A percentile compares a stretch with the other conserved stretches of the same genome.
Evolutionary conservation across 2,113 vertebrate species (phyloP).

Genomic region (Dipodomys stephensi): DNA sequence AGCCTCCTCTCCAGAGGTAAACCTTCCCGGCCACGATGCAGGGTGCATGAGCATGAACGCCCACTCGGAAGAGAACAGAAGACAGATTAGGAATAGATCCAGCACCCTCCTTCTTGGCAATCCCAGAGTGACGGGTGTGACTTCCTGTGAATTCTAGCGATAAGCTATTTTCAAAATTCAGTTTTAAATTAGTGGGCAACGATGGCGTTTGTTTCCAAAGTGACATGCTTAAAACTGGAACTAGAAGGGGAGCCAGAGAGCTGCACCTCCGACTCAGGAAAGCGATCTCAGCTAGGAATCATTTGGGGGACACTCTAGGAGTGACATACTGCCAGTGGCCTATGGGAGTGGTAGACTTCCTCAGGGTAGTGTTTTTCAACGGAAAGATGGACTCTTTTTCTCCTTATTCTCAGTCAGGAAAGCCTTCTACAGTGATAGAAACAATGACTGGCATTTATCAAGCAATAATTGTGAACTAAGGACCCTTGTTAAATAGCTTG

Average conservation of each 20-base stretch:
- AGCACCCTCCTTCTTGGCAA: slow-evolving; percentile 69
- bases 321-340: not conserved
- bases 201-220: slow-evolving; percentile 62
- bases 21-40: slow-evolving; percentile 30
- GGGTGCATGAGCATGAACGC: slow-evolving; percentile 26
- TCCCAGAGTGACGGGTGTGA: slow-evolving; percentile 56
- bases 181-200: slow-evolving; percentile 62
- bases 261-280: not conserved
- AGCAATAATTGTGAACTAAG: not conserved
- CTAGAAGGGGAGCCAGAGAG: not conserved
- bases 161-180: slow-evolving; percentile 72
- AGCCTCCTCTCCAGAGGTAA: slow-evolving; percentile 52
- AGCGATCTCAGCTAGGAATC: not conserved
- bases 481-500: not conserved
- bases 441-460: not conserved
- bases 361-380: not conserved
- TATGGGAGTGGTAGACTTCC: not conserved
- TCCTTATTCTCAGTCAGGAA: not conserved
- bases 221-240: slow-evolving; percentile 31
- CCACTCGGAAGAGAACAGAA: slow-evolving; percentile 71
- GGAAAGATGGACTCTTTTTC: not conserved
- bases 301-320: not conserved
- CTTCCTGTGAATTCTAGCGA: slow-evolving; percentile 64
- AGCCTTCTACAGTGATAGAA: not conserved
- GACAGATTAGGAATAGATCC: slow-evolving; percentile 69